Base-by-base conservation (phyloP, 2,888 invertebrate genomes). In the Lasioglossum pauxillum region DNA sequence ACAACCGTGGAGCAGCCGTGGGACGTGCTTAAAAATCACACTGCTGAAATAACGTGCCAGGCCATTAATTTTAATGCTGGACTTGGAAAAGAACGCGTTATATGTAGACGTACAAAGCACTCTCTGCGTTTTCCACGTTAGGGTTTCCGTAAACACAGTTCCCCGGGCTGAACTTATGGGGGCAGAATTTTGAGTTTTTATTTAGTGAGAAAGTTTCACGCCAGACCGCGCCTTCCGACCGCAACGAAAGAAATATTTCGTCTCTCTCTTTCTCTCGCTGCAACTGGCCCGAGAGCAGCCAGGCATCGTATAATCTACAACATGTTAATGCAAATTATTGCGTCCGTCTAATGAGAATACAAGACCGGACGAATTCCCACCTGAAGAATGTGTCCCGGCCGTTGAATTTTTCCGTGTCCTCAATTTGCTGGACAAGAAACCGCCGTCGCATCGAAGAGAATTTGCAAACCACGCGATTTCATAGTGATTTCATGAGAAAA, bases 131-230 rank as follows among this genome's bases (percentile, higher is more conserved):
- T 89, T 84, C 86, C 89, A 84, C 89, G 89, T 79, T 85, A 86
- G 85, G 89, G 88, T 88, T 92, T 93, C 91, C 93, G 93, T 92
- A 93, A 93, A 93, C 92, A 94, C 90, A 85, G 83, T 82, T 84
- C 82, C 79, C 86, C 84, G 86, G 80, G 76, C 81, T 89, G 91
- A 94, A 94, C 93, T 94, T 93, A 93, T 92, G 90, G 92, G 57
- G 85, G 75, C 88, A 80, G 90, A 91, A 92, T 92, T 93, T 93
- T 88, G 90, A 93, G 91, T 93, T 94, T 95, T 94, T 94, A 94
- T 94, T 94, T 93, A 92, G 93, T 92, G 91, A 86, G 84, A 92
- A 95, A 95, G 93, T 95, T 95, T 92, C 89, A 86, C 90, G 73
- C 87, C 85, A 83, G 80, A 82, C 85, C 89, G 88, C 89, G 78